Base-by-base conservation (phyloP, 2,888 invertebrate species). In the Metopia argyrocephala region DNA sequence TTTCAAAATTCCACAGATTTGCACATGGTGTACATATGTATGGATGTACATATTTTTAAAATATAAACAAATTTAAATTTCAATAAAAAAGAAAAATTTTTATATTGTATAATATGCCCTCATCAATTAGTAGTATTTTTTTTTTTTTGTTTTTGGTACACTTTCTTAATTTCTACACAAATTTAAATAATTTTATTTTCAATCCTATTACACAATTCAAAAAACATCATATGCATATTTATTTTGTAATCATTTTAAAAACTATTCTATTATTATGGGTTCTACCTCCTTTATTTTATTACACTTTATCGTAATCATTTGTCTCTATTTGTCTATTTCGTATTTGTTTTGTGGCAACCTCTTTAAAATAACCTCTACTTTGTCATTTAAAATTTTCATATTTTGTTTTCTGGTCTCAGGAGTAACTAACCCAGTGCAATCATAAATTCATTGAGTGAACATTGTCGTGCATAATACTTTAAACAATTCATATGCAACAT, bases 391-490 rank as follows among this genome's bases (percentile, higher is more conserved):
- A 78, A 54, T 78, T 9, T 9, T 31, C 12, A 12, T 12, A 4
- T 12, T 2, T 38, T 38, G 15, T 38, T 38, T 4, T 38, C 38
- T 38, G 38, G 38, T 62, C 66, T 76, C 45, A 73, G 57, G 46
- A 28, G 50, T 59, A 74, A 70, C 69, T 75, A 70, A 75, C 76
- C 74, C 76, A 70, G 56, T 56, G 81, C 81, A 81, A 78, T 81
- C 76, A 81, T 81, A 81, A 81, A 81, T 81, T 81, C 81, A 81
- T 81, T 81, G 81, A 69, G 81, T 70, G 69, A 74, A 81, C 76
- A 81, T 76, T 78, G 76, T 76, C 74, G 76, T 69, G 59, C 76
- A 69, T 81, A 81, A 81, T 81, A 78, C 74, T 73, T 65, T 61
- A 76, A 52, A 59, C 74, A 70, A 69, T 76, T 69, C 76, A 80